Evolutionary conservation across 2,113 vertebrate species (phyloP).

Genomic region (Pyrgilauda ruficollis): DNA sequence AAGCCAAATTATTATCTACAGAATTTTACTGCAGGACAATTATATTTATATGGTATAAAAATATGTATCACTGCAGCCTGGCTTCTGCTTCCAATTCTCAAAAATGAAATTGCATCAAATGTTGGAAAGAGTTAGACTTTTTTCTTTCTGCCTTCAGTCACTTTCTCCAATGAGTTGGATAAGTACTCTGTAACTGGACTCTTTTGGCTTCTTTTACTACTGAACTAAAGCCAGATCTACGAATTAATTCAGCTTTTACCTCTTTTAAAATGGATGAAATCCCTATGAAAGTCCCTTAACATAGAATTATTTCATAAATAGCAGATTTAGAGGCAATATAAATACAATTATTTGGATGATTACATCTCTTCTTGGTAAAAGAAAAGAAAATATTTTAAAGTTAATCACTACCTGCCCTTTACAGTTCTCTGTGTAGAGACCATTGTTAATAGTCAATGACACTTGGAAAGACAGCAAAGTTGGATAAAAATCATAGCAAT

Average conservation of each 20-base stretch:
- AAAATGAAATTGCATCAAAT: neutral
- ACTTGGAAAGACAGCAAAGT: slow-evolving; percentile 3
- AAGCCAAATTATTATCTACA: neutral
- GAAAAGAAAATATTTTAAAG: slow-evolving; percentile 37
- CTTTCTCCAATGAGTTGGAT: slow-evolving; percentile 33
- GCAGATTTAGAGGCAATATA: slow-evolving; percentile 47
- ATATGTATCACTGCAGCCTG: neutral
- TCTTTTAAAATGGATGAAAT: slow-evolving; percentile 31
- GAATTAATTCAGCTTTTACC: slow-evolving; percentile 43
- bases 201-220: slow-evolving; percentile 21
- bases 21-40: neutral
- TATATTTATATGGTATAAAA: neutral
- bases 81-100: neutral
- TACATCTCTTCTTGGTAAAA: slow-evolving; percentile 36
- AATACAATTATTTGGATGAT: slow-evolving; percentile 40
- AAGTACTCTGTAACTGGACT: slow-evolving; percentile 7
- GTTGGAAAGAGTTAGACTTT: neutral
- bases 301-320: slow-evolving; percentile 39
- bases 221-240: slow-evolving; percentile 45
- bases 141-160: neutral
- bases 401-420: neutral
- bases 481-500: neutral
- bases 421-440: neutral
- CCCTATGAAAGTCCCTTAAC: neutral
- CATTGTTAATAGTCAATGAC: slow-evolving; percentile 24